Evolutionary conservation across 2,797 vertebrate species (phyloP), one percentile per base, ranked within the genome.

Genomic region (Squalus acanthias): DNA sequence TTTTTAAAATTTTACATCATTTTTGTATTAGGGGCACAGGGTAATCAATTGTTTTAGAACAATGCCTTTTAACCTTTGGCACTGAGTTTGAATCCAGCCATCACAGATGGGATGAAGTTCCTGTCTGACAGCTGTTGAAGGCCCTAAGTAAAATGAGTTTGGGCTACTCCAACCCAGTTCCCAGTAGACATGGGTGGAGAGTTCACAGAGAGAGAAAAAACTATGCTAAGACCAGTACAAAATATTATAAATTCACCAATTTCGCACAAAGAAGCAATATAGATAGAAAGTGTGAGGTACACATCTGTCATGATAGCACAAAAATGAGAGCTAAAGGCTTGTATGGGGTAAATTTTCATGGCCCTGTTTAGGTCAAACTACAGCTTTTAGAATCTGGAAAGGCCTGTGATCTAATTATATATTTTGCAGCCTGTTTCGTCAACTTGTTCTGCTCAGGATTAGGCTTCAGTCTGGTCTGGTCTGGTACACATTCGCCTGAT

Each of bases 71-170:
- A 65, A n/a, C 15, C 60, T 92, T 65, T n/a, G 24, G 26, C 89
- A 33, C 3, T 65, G 33, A 65, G 60, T n/a, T 65, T 92, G 89
- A 63, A 65, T 92, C 60, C 13, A 65, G 5, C 26, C 63, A 33
- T 33, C 89, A 92, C 57, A 65, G 89, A 20, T 92, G 89, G 89
- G 89, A 20, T 65, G 60, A 92, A 92, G 29, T 60, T 92, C 89
- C 13, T 92, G 29, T 65, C 29, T 65, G 29, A 60, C 60, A 65
- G 60, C 60, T 92, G 60, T 24, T 85, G 46, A 85, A 24, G 20
- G 22, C 20, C 17, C 46, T 85, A 46, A 65, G 57, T 60, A n/a
- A 63, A n/a, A 92, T 65, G 89, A n/a, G 29, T 92, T 60, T 92
- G 89, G 89, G 89, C 60, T 33, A 33, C 33, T 6, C n/a, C 57